phyloP scores from a whole-genome alignment of 2,113 vertebrate genomes.

The Pelvicachromis taeniatus region DNA sequence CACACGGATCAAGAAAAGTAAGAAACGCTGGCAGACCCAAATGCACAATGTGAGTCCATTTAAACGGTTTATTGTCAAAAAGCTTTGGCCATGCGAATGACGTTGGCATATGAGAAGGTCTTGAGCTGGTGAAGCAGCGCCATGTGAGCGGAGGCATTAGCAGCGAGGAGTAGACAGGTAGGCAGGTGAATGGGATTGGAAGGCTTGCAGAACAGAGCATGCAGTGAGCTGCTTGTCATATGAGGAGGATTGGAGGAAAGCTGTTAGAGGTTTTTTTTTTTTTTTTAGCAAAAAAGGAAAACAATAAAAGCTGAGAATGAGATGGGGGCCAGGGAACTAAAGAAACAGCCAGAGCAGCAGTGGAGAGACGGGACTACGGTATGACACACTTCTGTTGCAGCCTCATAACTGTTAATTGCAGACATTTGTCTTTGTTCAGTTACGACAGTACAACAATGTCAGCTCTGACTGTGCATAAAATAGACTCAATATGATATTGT shows the following conservation, averaged over 20 bases:
- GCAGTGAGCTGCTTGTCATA: not conserved
- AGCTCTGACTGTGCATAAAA: not conserved
- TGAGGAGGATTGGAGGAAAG: not conserved
- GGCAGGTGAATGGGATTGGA: not conserved
- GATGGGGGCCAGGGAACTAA: not conserved
- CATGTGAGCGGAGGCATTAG: not conserved
- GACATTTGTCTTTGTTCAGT: not conserved
- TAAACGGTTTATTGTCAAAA: not conserved
- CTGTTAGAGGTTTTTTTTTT: not conserved
- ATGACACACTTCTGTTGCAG: not conserved
- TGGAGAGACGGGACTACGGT: not conserved
- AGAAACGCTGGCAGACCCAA: not conserved
- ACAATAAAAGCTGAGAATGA: not conserved
- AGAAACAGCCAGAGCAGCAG: not conserved
- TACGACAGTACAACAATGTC: not conserved
- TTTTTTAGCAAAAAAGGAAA: not conserved
- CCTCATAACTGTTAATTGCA: not conserved
- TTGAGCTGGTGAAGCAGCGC: not conserved
- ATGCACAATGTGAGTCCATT: not conserved
- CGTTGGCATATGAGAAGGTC: not conserved
- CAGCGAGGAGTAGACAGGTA: not conserved
- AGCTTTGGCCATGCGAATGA: not conserved
- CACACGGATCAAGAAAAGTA: not conserved
- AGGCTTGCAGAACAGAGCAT: not conserved
- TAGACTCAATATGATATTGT: not conserved